phyloP scores from a whole-genome alignment of 2,113 vertebrate genomes.

The Aleadryas rufinucha region DNA sequence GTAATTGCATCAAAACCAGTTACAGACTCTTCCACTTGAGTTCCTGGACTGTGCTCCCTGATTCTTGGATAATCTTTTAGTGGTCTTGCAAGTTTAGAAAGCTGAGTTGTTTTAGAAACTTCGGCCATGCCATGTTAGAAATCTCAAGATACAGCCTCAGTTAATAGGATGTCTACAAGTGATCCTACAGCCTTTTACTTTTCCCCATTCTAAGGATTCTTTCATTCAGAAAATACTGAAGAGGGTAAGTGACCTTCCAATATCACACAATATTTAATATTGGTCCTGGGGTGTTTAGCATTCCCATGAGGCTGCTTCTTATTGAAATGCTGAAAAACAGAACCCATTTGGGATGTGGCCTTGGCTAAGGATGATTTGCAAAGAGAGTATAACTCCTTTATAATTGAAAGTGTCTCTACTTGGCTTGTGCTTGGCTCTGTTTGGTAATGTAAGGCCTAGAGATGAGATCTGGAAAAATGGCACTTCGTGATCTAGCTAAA shows the following conservation, averaged over 20 bases:
- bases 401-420: not conserved
- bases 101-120: not conserved
- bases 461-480: not conserved
- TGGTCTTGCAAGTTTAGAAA: not conserved
- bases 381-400: not conserved
- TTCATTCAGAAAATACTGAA: not conserved
- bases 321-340: rapidly evolving
- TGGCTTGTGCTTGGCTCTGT: not conserved
- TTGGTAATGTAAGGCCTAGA: not conserved
- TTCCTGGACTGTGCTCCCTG: not conserved
- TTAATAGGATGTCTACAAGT: not conserved
- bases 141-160: not conserved
- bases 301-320: not conserved
- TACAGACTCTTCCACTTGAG: not conserved
- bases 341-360: not conserved
- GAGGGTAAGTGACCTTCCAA: not conserved
- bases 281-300: not conserved
- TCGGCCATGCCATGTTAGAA: not conserved
- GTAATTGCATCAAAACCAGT: not conserved
- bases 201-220: not conserved
- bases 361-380: not conserved
- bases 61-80: not conserved
- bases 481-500: not conserved
- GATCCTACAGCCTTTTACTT: not conserved
- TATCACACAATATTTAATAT: not conserved